Evolutionary conservation across 2,888 invertebrate species (phyloP).

Genomic region (Sabellastarte sp.): DNA sequence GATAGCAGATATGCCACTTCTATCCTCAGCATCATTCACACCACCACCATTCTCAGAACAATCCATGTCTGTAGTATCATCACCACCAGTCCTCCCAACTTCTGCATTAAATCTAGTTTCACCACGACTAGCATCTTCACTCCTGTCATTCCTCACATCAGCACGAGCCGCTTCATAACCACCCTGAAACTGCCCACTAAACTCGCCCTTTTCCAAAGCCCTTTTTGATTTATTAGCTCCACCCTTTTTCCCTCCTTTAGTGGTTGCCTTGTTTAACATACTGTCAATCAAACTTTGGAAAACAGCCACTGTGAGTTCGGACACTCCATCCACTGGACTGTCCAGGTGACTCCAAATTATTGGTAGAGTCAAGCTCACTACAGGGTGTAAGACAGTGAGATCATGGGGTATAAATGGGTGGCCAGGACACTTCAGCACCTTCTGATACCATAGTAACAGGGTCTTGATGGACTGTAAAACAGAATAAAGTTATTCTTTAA

Average conservation of each 20-base stretch:
- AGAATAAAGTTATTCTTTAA: no score
- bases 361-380: conserved; percentile 26
- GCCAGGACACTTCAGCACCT: no score
- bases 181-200: no score
- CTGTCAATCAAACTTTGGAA: no score
- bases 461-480: no score
- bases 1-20: background rate
- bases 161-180: background rate
- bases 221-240: background rate
- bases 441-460: conserved; percentile 13
- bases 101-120: no score
- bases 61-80: conserved; percentile 1
- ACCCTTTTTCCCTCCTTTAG: no score
- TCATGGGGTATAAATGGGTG: background rate
- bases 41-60: conserved; percentile 4
- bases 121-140: background rate
- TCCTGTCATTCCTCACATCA: background rate
- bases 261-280: no score
- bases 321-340: conserved; percentile 51
- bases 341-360: conserved; percentile 47
- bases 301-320: conserved; percentile 37
- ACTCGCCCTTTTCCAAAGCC: background rate
- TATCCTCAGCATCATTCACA: background rate
- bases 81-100: background rate
- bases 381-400: background rate